Percentiles rank a stretch among this genome's conserved stretches.
Evolutionary conservation across 1,140 invertebrate genomes (phyloP).

Genomic region (Plectrocnemia conspersa): DNA sequence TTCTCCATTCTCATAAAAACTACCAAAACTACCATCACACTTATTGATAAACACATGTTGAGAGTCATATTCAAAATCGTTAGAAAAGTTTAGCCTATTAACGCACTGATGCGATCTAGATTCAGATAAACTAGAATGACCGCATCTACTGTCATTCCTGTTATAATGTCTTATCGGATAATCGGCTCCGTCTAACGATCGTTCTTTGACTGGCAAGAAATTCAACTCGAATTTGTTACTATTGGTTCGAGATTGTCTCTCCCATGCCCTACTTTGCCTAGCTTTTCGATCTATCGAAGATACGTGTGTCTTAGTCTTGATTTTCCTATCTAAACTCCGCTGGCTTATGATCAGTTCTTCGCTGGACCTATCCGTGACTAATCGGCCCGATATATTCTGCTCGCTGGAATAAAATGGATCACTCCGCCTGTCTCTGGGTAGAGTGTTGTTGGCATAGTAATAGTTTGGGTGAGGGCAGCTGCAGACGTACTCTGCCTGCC

Average conservation of each 20-base stretch:
- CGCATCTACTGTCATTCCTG: slow-evolving; percentile 21
- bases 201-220: slow-evolving; percentile 30
- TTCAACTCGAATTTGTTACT: slow-evolving; percentile 27
- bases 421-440: slow-evolving; percentile 27
- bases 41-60: slow-evolving; percentile 23
- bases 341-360: slow-evolving; percentile 31
- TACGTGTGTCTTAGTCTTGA: slow-evolving; percentile 21
- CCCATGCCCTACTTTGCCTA: slow-evolving; percentile 10
- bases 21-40: slow-evolving; percentile 22
- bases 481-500: slow-evolving; percentile 21
- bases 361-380: slow-evolving; percentile 25
- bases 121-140: slow-evolving; percentile 22
- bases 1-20: slow-evolving; percentile 18
- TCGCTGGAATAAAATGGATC: slow-evolving; percentile 30
- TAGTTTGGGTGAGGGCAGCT: slow-evolving; percentile 24
- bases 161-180: slow-evolving; percentile 25
- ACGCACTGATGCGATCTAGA: slow-evolving; percentile 22
- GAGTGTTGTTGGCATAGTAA: slow-evolving; percentile 25
- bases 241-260: slow-evolving; percentile 6
- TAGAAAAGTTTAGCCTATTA: slow-evolving; percentile 20
- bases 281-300: slow-evolving; percentile 17
- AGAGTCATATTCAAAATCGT: slow-evolving; percentile 27
- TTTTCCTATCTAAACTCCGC: slow-evolving; percentile 28
- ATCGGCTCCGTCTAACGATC: slow-evolving; percentile 29
- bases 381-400: slow-evolving; percentile 29